Evolutionary conservation across 37 sponge, comb jelly and placozoan genomes (phyloP).

Genomic region (Diacarnus erythraeanus): DNA sequence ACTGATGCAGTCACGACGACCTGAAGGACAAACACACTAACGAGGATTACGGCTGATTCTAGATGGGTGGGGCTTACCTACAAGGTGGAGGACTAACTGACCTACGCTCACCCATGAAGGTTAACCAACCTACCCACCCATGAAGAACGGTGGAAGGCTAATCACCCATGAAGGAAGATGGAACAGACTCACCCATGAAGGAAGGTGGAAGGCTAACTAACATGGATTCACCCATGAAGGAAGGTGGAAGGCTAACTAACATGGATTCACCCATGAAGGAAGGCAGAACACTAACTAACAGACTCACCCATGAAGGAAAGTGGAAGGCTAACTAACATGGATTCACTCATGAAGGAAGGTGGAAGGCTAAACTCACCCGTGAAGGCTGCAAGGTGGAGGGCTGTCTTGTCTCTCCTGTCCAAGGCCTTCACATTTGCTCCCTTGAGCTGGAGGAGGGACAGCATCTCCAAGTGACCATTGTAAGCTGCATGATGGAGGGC

Average conservation of each 20-base stretch:
- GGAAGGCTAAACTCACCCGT: slow-evolving; percentile 51
- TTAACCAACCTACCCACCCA: neutral
- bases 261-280: neutral
- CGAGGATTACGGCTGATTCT: too few species aligned
- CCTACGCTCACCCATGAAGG: neutral
- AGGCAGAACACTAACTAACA: neutral
- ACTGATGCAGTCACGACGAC: slow-evolving; percentile 75
- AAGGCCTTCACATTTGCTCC: slow-evolving; percentile 73
- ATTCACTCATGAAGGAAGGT: neutral
- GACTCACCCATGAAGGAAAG: neutral
- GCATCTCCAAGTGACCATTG: slow-evolving; percentile 68
- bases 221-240: neutral
- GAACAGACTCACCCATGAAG: neutral
- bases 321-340: neutral
- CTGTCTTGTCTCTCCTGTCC: slow-evolving; percentile 71
- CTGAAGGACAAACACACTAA: slow-evolving; percentile 24
- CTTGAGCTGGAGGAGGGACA: slow-evolving; percentile 77
- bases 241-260: neutral
- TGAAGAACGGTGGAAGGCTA: neutral
- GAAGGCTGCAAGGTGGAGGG: slow-evolving; percentile 82
- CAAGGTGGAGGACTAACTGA: neutral
- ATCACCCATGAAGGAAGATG: neutral
- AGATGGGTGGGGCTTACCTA: neutral
- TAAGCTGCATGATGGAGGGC: slow-evolving; percentile 88
- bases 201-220: neutral